Conservation (phyloP, 2,888 invertebrate genomes). For the Spilarctia lutea region DNA sequence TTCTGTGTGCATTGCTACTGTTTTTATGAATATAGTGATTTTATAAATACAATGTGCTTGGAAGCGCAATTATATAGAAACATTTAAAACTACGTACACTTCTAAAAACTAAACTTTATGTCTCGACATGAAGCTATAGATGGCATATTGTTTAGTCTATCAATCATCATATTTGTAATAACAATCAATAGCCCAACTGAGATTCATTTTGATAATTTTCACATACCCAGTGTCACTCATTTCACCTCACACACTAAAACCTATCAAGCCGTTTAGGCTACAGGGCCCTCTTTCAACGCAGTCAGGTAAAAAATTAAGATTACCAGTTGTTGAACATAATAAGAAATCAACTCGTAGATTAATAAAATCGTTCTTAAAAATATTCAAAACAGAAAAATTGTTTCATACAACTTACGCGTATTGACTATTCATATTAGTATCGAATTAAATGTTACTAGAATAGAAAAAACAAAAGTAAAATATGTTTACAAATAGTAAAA, state of each 20-base stretch:
- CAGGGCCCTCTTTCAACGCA: no score
- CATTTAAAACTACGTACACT: neutral
- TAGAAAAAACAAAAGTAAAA: neutral
- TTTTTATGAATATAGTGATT: neutral
- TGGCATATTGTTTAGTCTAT: neutral
- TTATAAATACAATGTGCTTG: neutral
- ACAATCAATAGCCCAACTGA: neutral
- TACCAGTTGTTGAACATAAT: no score
- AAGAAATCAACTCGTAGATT: neutral
- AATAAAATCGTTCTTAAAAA: neutral
- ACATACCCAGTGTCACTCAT: no score
- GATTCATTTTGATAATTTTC: no score
- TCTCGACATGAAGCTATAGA: neutral
- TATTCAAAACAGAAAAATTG: neutral
- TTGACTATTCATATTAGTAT: neutral
- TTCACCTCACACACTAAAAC: no score
- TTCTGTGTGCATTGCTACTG: no score
- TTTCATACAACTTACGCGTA: neutral
- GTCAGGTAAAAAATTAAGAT: neutral
- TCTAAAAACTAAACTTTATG: neutral
- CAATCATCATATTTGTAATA: no score
- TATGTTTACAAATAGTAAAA: neutral
- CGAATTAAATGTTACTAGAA: neutral
- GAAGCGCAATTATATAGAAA: neutral
- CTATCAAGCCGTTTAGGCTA: no score